Conservation (phyloP, 1,140 invertebrate genomes). For the Drosophila bifasciata region DNA sequence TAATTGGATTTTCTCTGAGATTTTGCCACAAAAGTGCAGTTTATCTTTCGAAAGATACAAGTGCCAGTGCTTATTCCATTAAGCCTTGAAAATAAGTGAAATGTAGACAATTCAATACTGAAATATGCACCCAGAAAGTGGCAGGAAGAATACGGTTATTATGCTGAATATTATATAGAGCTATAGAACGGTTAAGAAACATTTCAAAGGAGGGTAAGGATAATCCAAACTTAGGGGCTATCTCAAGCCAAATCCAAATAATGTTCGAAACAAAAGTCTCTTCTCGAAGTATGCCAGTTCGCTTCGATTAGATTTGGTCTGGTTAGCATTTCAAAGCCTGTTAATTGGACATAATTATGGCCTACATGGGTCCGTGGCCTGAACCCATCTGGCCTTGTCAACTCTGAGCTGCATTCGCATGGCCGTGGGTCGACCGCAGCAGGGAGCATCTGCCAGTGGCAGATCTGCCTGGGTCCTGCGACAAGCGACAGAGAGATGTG, state of each 20-base stretch:
- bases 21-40: too few relatives aligned
- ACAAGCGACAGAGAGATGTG: too few relatives aligned
- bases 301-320: neutral
- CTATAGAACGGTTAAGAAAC: too few relatives aligned
- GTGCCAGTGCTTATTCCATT: too few relatives aligned
- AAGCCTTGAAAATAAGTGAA: too few relatives aligned
- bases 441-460: conserved; percentile 29
- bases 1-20: too few relatives aligned
- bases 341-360: conserved; percentile 47
- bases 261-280: conserved; percentile 2
- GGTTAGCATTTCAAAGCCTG: conserved; percentile 30
- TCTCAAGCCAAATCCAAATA: neutral
- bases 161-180: too few relatives aligned
- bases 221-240: conserved; percentile 2
- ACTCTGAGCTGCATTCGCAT: conserved; percentile 28
- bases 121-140: too few relatives aligned
- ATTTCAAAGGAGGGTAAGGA: neutral
- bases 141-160: too few relatives aligned
- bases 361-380: neutral
- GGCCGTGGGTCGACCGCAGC: neutral
- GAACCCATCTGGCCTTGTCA: conserved; percentile 28
- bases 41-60: too few relatives aligned
- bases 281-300: too few relatives aligned
- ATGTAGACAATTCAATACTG: too few relatives aligned
- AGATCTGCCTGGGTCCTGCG: conserved; percentile 2